Evolutionary conservation across 1,140 invertebrate species (phyloP).

Genomic region (Ostrea edulis): DNA sequence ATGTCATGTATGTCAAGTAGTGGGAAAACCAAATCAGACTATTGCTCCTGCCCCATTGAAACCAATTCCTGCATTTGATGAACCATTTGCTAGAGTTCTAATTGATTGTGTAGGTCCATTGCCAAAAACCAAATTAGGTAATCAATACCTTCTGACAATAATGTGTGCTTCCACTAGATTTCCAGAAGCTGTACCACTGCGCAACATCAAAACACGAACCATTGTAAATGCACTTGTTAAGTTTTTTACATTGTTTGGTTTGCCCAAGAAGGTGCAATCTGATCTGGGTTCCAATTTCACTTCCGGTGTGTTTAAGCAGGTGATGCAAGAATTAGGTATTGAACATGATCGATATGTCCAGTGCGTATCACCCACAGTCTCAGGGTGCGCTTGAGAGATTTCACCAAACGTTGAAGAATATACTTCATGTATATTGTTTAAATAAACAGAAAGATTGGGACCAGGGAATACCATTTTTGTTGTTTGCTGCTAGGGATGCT

Average conservation of each 20-base stretch:
- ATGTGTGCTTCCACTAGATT: constrained; percentile 56
- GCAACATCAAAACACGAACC: constrained; percentile 43
- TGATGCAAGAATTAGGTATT: constrained; percentile 50
- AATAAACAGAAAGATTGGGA: constrained; percentile 55
- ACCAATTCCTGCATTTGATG: no score
- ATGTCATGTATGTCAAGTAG: constrained; percentile 61
- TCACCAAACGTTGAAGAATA: constrained; percentile 50
- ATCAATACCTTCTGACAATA: no score
- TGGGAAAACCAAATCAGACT: constrained; percentile 58
- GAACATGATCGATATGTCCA: no score
- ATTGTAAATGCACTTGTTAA: constrained; percentile 55
- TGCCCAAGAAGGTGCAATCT: constrained; percentile 46
- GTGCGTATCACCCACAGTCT: constrained; percentile 52
- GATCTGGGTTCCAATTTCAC: constrained; percentile 57
- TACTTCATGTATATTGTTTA: constrained; percentile 53
- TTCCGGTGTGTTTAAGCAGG: constrained; percentile 54
- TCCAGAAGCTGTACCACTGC: constrained; percentile 58
- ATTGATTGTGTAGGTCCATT: constrained; percentile 57
- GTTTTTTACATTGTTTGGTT: constrained; percentile 56
- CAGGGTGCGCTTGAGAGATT: constrained; percentile 42
- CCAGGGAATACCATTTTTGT: constrained; percentile 53
- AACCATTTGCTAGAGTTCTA: constrained; percentile 52
- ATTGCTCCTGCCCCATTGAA: neutral
- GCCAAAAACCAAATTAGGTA: constrained; percentile 55
- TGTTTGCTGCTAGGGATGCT: constrained; percentile 59